Evolutionary conservation across 2,888 invertebrate genomes (phyloP), one percentile per base, ranked within the genome.

Genomic region (Melikaiella ostensackeni): DNA sequence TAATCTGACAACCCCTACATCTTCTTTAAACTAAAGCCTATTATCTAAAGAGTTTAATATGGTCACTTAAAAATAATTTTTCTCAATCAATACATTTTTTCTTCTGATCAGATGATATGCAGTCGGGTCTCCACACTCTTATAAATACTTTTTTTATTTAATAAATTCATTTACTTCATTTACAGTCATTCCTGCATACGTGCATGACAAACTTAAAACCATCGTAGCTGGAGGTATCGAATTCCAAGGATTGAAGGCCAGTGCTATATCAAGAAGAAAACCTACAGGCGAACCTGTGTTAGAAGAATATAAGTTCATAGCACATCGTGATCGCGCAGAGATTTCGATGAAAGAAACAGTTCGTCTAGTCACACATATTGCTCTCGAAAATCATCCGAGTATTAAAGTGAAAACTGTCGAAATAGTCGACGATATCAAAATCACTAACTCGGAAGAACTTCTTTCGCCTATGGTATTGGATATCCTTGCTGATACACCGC

Each of bases 401-500:
- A 84, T 89, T 9, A 90, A 88, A 75, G 86, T 92, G 0, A 92
- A 89, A 81, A 85, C 86, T 5, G 27, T 91, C 74, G 89, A 92
- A 83, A 75, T 89, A 84, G 87, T 89, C 13, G 86, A 85, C 8
- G 80, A 77, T 2, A 84, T 86, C 19, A 80, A 85, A 2, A 77
- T 86, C 2, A 64, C 86, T 0, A 80, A 50, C 50, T n/a, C 88
- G 1, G 91, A 92, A 24, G 80, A 91, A 24, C 78, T 92, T 0
- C 82, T 95, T 0, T 92, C 95, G 0, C 93, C 93, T 2, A 83
- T 92, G 16, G 92, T 97, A 9, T 90, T 92, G 9, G 93, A 94
- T 1, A 91, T 94, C 0, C 92, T 96, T 0, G 94, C 93, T 70
- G 95, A 96, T 84, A 89, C 95, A 55, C 96, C 96, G 0, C 88